Evolutionary conservation across 2,113 vertebrate species (phyloP).

Genomic region (Ceratotherium simum): DNA sequence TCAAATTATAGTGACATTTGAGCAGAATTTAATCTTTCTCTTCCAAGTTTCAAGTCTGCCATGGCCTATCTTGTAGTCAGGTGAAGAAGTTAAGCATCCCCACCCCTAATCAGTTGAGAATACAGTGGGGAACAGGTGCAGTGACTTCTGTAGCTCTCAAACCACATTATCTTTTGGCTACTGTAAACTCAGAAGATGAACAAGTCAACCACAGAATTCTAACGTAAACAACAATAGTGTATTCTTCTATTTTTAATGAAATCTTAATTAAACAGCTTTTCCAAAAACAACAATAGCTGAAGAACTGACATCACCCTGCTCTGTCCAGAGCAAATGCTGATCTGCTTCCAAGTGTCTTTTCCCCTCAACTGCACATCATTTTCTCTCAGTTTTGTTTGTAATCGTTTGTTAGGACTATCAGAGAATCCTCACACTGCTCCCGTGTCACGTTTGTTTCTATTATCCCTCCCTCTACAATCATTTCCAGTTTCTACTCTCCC

Average conservation of each 20-base stretch:
- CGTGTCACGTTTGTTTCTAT: background rate
- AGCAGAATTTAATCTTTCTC: background rate
- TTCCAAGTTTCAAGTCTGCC: background rate
- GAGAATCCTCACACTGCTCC: no score
- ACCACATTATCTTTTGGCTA: background rate
- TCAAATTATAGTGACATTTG: background rate
- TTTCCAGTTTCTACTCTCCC: background rate
- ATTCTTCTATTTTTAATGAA: background rate
- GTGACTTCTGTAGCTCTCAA: background rate
- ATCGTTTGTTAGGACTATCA: background rate
- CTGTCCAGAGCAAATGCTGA: background rate
- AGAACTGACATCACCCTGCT: background rate
- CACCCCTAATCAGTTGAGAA: accelerated
- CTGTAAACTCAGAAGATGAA: background rate
- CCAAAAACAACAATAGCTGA: background rate
- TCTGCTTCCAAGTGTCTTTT: background rate
- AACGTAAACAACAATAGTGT: background rate
- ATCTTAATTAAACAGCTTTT: background rate
- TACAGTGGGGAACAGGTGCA: accelerated
- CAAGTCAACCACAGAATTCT: background rate
- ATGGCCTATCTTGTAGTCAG: background rate
- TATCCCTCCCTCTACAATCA: background rate
- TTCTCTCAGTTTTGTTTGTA: background rate
- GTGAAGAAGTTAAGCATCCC: background rate
- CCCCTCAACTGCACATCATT: background rate